These are phyloP conservation scores for Hylyphantes graminicola DNA, from an alignment of 1,140 invertebrate genomes.

Conservation along the genomic window DNA sequence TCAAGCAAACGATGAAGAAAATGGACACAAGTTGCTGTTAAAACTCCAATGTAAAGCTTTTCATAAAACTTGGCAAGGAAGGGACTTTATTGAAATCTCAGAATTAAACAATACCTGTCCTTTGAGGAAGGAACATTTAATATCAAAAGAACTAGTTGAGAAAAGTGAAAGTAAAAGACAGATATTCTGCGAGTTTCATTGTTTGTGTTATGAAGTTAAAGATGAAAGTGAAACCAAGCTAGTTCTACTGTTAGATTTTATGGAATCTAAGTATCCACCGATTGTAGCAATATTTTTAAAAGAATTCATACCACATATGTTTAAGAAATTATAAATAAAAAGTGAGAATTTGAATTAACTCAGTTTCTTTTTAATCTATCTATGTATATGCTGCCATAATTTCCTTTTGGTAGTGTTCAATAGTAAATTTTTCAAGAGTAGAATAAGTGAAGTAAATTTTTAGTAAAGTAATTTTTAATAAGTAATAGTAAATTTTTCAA, in stretches of 20 bases:
- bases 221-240: constrained; percentile 3
- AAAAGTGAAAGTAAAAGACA: neutral
- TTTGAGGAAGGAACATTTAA: constrained; percentile 16
- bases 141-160: constrained; percentile 7
- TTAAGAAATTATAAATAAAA: constrained; percentile 13
- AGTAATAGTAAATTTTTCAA: too few relatives aligned
- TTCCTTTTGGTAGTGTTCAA: too few relatives aligned
- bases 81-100: constrained; percentile 12
- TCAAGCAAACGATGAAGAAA: neutral
- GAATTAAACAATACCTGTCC: neutral
- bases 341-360: neutral
- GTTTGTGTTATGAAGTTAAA: neutral
- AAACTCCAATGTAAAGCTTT: constrained; percentile 30
- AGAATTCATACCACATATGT: neutral
- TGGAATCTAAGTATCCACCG: neutral
- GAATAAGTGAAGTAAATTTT: too few relatives aligned
- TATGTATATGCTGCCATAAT: too few relatives aligned
- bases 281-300: constrained; percentile 16
- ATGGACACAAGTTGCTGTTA: constrained; percentile 1
- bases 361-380: too few relatives aligned
- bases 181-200: constrained; percentile 11
- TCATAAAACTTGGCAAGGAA: constrained; percentile 27
- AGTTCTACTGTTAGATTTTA: neutral
- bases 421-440: too few relatives aligned
- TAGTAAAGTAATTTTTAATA: too few relatives aligned